These are phyloP conservation scores for Leptinotarsa texana DNA, from an alignment of 1,140 invertebrate species.

Conservation along the genomic window DNA sequence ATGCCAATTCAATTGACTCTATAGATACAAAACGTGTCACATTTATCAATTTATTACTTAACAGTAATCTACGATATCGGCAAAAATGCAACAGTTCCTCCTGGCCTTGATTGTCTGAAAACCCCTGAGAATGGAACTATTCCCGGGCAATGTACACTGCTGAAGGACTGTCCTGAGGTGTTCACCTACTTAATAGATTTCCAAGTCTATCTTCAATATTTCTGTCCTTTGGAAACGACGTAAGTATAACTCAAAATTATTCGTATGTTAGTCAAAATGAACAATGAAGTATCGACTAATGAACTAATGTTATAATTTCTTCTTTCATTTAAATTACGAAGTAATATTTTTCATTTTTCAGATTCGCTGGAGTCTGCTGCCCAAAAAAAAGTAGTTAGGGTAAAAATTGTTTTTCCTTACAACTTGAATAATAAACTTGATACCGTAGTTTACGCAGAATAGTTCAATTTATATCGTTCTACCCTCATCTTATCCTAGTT, in stretches of 20 bases:
- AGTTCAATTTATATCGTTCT: too few species aligned
- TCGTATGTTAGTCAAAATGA: too few species aligned
- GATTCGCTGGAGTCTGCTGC: conserved; percentile 42
- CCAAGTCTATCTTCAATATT: conserved; percentile 31
- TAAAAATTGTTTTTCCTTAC: too few species aligned
- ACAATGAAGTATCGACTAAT: too few species aligned
- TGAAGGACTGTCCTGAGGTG: conserved; percentile 38
- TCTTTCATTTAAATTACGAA: too few species aligned
- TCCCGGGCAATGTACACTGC: conserved; percentile 36
- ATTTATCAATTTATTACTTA: not conserved
- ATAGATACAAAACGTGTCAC: not conserved
- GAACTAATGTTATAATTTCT: too few species aligned
- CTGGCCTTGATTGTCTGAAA: not conserved
- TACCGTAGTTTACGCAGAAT: too few species aligned
- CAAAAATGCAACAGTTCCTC: not conserved
- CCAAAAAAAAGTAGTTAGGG: conserved; percentile 16
- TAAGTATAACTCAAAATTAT: not conserved
- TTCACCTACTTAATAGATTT: conserved; percentile 26
- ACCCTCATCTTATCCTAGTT: too few species aligned
- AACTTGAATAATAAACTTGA: too few species aligned
- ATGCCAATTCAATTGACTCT: not conserved
- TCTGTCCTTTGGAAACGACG: conserved; percentile 12
- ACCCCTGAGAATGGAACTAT: conserved; percentile 20
- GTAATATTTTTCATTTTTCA: conserved; percentile 27
- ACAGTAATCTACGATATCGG: conserved; percentile 1